phyloP scores from a whole-genome alignment of 2,888 invertebrate genomes.

The Tethea ocularis region DNA sequence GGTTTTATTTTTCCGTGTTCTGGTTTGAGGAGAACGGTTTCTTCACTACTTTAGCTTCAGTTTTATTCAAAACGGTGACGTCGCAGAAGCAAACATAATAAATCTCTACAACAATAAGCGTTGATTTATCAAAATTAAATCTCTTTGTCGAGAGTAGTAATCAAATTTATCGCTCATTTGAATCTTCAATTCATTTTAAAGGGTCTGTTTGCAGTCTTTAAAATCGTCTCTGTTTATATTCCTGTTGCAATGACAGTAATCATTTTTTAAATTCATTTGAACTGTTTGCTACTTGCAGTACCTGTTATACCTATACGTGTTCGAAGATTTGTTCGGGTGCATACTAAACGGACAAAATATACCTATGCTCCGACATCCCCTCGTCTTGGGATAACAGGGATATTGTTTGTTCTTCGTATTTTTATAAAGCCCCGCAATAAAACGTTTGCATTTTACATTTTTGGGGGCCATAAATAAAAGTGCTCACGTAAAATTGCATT shows the following conservation, averaged over 20 bases:
- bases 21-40: conserved; percentile 13
- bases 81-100: conserved; percentile 61
- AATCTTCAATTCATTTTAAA: conserved; percentile 73
- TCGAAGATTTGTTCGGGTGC: conserved; percentile 48
- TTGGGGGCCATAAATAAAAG: conserved; percentile 79
- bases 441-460: conserved; percentile 82
- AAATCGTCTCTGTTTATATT: conserved; percentile 58
- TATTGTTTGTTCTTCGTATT: conserved; percentile 81
- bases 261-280: conserved; percentile 29
- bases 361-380: conserved; percentile 71
- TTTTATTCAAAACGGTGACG: conserved; percentile 43
- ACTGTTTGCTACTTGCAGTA: background rate
- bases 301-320: conserved; percentile 34
- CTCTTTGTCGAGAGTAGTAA: conserved; percentile 75
- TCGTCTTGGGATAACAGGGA: conserved; percentile 67
- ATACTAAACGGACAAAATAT: conserved; percentile 64
- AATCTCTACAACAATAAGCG: conserved; percentile 72
- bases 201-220: conserved; percentile 52
- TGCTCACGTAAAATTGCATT: conserved; percentile 80
- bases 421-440: conserved; percentile 79
- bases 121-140: conserved; percentile 82
- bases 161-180: conserved; percentile 81
- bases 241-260: conserved; percentile 48
- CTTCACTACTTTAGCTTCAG: conserved; percentile 25
- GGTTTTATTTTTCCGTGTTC: conserved; percentile 17